Conservation (phyloP, 2,113 vertebrate genomes). For the Thalassoma bifasciatum region DNA sequence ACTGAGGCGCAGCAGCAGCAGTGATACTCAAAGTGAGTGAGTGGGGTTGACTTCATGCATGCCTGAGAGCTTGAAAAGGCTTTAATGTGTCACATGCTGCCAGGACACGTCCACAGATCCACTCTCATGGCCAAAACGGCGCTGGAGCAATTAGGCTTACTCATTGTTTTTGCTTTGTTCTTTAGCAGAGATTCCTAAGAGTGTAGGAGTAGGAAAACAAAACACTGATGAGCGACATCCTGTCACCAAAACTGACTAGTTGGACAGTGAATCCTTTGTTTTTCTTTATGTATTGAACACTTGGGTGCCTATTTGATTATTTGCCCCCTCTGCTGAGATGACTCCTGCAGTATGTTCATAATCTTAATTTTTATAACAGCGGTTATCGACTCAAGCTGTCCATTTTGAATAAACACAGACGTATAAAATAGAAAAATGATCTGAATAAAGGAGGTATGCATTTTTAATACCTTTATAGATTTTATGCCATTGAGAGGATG, state of each 20-base stretch:
- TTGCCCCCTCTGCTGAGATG: too few species aligned
- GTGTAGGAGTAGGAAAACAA: neutral
- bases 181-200: neutral
- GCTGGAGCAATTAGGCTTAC: constrained; percentile 1
- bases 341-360: neutral
- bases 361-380: neutral
- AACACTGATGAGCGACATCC: too few species aligned
- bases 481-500: too few species aligned
- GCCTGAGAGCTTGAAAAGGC: constrained; percentile 36
- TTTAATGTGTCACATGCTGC: constrained; percentile 41
- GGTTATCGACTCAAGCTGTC: neutral
- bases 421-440: too few species aligned
- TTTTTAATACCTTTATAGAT: neutral
- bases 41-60: constrained; percentile 48
- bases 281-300: neutral
- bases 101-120: constrained; percentile 43
- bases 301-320: too few species aligned
- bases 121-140: constrained; percentile 19
- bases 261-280: neutral
- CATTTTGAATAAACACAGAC: neutral
- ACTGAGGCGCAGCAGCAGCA: constrained; percentile 16
- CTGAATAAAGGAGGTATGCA: neutral
- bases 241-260: neutral
- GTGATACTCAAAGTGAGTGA: constrained; percentile 39
- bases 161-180: constrained; percentile 20